Percentiles rank a stretch among this genome's conserved stretches.
These are phyloP conservation scores for Baronia brevicornis DNA, from an alignment of 2,888 invertebrate genomes.

Conservation along the genomic window DNA sequence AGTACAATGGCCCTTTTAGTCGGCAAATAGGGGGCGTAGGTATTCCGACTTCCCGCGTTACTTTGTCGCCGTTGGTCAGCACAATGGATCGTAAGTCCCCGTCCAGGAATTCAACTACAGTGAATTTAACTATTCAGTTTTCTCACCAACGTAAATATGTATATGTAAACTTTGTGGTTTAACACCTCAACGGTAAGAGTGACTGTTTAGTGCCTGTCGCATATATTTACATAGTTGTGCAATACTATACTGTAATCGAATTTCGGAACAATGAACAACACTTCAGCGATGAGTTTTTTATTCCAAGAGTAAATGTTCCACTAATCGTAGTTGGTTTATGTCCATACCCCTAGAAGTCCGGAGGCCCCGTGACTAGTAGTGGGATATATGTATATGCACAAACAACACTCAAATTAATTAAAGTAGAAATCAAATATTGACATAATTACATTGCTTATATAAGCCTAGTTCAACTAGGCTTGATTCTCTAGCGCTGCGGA, in stretches of 20 bases:
- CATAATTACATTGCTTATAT: no score
- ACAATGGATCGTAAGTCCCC: slow-evolving; percentile 60
- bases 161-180: slow-evolving; percentile 33
- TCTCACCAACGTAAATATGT: slow-evolving; percentile 37
- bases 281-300: no score
- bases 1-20: slow-evolving; percentile 10
- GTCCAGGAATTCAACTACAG: slow-evolving; percentile 41
- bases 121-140: slow-evolving; percentile 59
- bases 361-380: no score
- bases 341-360: no score
- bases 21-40: slow-evolving; percentile 19
- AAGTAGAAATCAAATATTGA: no score
- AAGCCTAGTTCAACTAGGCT: no score
- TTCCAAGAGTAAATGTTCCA: no score
- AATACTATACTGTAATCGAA: slow-evolving; percentile 5
- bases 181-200: slow-evolving; percentile 19
- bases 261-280: no score
- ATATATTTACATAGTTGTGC: slow-evolving; percentile 6
- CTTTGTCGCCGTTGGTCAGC: slow-evolving; percentile 34
- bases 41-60: slow-evolving; percentile 26
- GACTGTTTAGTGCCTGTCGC: slow-evolving; percentile 16
- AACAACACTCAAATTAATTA: no score
- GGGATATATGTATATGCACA: no score
- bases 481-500: no score
- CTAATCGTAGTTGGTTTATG: no score